These are phyloP conservation scores for Apostichopus parvimensis DNA, from an alignment of 35 echinoderm and acorn worm genomes.

Conservation along the genomic window DNA sequence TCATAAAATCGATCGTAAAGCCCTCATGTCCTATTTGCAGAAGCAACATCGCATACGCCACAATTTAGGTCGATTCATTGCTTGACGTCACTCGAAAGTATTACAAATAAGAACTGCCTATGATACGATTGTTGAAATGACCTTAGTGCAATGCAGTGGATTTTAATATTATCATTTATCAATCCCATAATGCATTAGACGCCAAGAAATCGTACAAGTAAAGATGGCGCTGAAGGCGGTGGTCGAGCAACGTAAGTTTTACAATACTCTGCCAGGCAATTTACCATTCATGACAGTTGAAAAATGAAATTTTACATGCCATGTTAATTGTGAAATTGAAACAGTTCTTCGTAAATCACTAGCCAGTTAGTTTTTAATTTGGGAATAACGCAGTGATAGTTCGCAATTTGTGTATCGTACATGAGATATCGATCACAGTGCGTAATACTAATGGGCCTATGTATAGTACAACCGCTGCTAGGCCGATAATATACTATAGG, in stretches of 20 bases:
- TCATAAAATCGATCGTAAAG: not conserved
- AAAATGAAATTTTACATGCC: not conserved
- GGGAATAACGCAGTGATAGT: not conserved
- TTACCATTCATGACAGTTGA: constrained; percentile 14
- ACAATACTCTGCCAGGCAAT: not conserved
- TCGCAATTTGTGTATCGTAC: not conserved
- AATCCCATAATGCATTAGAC: constrained; percentile 50
- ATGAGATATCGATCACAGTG: constrained; percentile 43
- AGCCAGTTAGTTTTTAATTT: not conserved
- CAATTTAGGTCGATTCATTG: not conserved
- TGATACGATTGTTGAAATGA: constrained; percentile 11
- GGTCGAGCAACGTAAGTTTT: constrained; percentile 81
- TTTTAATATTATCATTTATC: constrained; percentile 14
- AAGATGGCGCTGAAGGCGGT: constrained; percentile 95
- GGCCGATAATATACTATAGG: no score
- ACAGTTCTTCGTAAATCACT: not conserved
- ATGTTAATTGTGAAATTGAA: not conserved
- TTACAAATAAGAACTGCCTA: not conserved
- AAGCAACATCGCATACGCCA: not conserved
- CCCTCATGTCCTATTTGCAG: not conserved
- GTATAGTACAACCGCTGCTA: no score
- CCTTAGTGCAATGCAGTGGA: not conserved
- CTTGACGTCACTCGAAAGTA: not conserved
- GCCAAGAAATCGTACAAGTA: constrained; percentile 7
- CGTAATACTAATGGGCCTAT: no score